Evolutionary conservation across 2,113 vertebrate species (phyloP).

Genomic region (Bos indicus): DNA sequence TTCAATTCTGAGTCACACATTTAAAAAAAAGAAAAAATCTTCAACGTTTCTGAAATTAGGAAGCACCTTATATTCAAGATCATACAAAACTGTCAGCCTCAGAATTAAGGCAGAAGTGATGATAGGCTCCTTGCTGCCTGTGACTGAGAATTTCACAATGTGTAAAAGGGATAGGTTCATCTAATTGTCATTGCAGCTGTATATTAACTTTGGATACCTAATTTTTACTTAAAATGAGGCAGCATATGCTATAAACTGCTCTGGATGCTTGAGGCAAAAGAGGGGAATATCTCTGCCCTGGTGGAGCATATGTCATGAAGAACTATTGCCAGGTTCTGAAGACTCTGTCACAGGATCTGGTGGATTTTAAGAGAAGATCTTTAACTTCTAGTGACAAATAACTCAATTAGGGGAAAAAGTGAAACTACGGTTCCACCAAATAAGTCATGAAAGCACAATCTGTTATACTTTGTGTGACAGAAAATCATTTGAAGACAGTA

Average conservation of each 20-base stretch:
- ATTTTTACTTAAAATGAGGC: conserved; percentile 10
- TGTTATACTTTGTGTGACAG: neutral
- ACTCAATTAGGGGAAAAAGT: neutral
- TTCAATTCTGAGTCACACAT: neutral
- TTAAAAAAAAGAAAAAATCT: neutral
- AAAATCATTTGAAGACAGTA: neutral
- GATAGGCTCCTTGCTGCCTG: neutral
- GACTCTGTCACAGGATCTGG: neutral
- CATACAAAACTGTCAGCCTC: neutral
- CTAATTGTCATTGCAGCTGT: neutral
- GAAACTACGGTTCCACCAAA: neutral
- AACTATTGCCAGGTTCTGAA: neutral
- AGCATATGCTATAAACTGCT: neutral
- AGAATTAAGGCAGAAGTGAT: neutral
- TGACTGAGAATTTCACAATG: neutral
- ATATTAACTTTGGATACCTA: neutral
- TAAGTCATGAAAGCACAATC: neutral
- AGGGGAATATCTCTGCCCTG: neutral
- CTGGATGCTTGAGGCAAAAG: neutral
- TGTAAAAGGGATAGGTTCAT: neutral
- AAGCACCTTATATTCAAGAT: neutral
- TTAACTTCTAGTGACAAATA: neutral
- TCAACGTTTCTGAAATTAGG: neutral
- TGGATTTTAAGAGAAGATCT: conserved; percentile 11
- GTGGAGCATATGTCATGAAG: neutral